Percentiles rank a stretch among this genome's conserved stretches.
phyloP scores from a whole-genome alignment of 2,888 invertebrate species.

The Acanthoscelides obtectus region DNA sequence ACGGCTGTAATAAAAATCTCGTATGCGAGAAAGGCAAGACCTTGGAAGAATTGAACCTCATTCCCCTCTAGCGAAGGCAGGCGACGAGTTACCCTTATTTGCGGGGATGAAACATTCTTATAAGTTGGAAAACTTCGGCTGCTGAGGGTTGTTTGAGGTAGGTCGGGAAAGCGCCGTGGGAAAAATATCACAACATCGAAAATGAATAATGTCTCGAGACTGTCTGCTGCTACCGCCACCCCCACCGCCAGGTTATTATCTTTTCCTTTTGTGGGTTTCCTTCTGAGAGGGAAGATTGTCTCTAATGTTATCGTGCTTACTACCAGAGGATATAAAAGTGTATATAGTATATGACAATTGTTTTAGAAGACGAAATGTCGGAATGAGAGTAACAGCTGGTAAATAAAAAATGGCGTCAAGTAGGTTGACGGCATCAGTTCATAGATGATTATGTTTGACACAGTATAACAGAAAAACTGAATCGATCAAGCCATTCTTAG shows the following conservation, averaged over 20 bases:
- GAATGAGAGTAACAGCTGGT: too few species aligned
- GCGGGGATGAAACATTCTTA: background rate
- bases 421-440: too few species aligned
- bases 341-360: too few species aligned
- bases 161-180: constrained; percentile 4
- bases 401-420: too few species aligned
- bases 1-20: background rate
- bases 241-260: background rate
- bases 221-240: constrained; percentile 3
- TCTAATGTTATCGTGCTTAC: background rate
- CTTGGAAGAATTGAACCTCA: background rate
- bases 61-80: background rate
- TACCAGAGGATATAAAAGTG: background rate
- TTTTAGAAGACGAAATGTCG: too few species aligned
- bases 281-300: background rate
- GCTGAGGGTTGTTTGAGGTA: background rate
- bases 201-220: constrained; percentile 23
- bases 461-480: too few species aligned
- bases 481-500: too few species aligned
- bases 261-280: background rate
- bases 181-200: constrained; percentile 24
- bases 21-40: background rate
- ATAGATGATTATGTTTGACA: too few species aligned
- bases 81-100: background rate
- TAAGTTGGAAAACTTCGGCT: background rate